Base-by-base conservation (phyloP, 2,113 vertebrate species). In the Camelus dromedarius region DNA sequence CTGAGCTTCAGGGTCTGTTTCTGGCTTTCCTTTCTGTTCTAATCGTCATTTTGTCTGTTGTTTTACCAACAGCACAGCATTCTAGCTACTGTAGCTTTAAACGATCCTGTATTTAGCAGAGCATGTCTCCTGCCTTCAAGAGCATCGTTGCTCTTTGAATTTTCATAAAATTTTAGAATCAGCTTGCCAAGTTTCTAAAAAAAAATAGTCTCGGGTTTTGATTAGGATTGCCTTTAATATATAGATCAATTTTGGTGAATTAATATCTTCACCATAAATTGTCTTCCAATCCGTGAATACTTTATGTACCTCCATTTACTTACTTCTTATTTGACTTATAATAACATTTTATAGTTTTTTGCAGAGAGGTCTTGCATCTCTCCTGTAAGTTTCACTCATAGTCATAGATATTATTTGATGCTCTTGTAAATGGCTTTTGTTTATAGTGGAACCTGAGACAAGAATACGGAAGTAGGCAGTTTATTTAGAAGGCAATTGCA, bases 71-170 rank as follows among this genome's bases (percentile, higher is more conserved):
- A 42, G 15, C 16, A 10, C 7, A 24, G 8, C 30, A 14, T 73
- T 58, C 26, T 69, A 22, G 48, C 38, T 42, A 7, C 42, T 15
- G 0, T 8, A 35, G 38, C 52, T n/a, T 84, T 64, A 52, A 46
- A 50, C 50, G 5, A 7, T 42, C 81, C 75, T 72, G 52, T 28
- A 26, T 79, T 56, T 42, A 14, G 19, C 28, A 32, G 26, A 52
- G 6, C 20, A 2, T 38, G 2, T 54, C 38, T 62, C 48, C 66
- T n/a, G 30, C 8, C 46, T 82, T 35, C 81, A 35, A 72, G 70
- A 69, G 30, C 42, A 10, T 28, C 46, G 84, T 88, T 79, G 30
- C 42, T 94, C 56, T 95, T 83, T 81, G 64, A 56, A 66, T 93
- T 89, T 89, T 75, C 58, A 14, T 85, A 64, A 76, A 52, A 70